Percentiles rank a stretch among this genome's conserved stretches.
These are phyloP conservation scores for Ochotona princeps DNA, from an alignment of 2,113 vertebrate species.

Conservation along the genomic window DNA sequence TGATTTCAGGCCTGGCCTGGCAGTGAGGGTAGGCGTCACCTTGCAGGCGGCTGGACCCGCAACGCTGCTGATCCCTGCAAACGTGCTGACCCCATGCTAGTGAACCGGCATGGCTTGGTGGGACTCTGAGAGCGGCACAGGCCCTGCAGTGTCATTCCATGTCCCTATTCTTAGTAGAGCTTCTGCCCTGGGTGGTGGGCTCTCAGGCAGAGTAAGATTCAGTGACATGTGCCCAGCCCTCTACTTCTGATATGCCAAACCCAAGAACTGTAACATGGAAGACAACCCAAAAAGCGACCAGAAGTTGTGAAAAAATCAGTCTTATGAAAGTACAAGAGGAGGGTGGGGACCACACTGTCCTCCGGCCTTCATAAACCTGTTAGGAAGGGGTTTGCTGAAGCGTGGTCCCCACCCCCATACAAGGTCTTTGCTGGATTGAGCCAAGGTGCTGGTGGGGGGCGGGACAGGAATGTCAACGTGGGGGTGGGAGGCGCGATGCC, in stretches of 20 bases:
- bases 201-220: neutral
- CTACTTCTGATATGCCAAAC: neutral
- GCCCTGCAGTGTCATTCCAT: neutral
- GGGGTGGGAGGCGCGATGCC: too few species aligned
- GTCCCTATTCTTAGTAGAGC: neutral
- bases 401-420: neutral
- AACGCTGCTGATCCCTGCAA: conserved; percentile 1
- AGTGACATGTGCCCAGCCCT: neutral
- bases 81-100: neutral
- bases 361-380: neutral
- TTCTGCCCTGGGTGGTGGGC: neutral
- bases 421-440: neutral
- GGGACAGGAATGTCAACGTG: too few species aligned
- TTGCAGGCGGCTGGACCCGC: conserved; percentile 19
- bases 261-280: conserved; percentile 3
- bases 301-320: conserved; percentile 24
- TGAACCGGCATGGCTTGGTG: conserved; percentile 5
- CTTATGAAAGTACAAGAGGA: neutral
- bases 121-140: neutral
- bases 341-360: neutral
- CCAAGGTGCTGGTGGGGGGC: neutral
- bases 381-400: neutral
- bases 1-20: conserved; percentile 48
- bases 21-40: conserved; percentile 48
- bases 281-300: neutral